Evolutionary conservation across 2,113 vertebrate species (phyloP), one percentile per base, ranked within the genome.

Genomic region (Hydrolagus affinis): DNA sequence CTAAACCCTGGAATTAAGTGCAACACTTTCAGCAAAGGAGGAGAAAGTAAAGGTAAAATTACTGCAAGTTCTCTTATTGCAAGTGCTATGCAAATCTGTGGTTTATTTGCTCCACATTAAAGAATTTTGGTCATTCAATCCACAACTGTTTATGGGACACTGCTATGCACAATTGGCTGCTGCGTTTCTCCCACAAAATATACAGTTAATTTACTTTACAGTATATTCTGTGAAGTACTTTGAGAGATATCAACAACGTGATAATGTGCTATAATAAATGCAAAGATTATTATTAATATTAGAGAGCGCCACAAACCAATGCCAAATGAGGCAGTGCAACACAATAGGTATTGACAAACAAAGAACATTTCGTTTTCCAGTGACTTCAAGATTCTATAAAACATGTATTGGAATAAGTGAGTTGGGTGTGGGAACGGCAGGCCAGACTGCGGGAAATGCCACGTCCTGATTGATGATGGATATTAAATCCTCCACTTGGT

Each of bases 381-480:
- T 19, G 25, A 28, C 15, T 83, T 83, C 32, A 32, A 15, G 21
- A 19, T 68, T 30, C 25, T 17, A 21, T 28, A 1, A 66, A 64
- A 62, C 59, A 83, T 28, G 62, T 68, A 64, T 68, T 6, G 60
- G 56, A 17, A 15, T 83, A 83, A 83, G 76, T 62, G 78, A 30
- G 23, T 83, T 17, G 60, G 78, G 60, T 83, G 78, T 83, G 78
- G 78, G 78, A 83, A 83, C 25, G 9, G 28, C 78, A 83, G 64
- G 78, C 60, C 78, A 83, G 78, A 83, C 62, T 32, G 25, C 78
- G 21, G 78, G 60, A 83, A 83, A 60, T 83, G 78, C 78, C 59
- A 83, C 15, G 25, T 25, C 66, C 78, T 83, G 78, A 83, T 83
- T 83, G 78, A 83, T 83, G 78, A 64, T 11, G 23, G 25, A 83